A percentile compares a stretch with the other conserved stretches of the same genome.
Conservation (phyloP, 2,888 invertebrate genomes). For the Germaria angustata region DNA sequence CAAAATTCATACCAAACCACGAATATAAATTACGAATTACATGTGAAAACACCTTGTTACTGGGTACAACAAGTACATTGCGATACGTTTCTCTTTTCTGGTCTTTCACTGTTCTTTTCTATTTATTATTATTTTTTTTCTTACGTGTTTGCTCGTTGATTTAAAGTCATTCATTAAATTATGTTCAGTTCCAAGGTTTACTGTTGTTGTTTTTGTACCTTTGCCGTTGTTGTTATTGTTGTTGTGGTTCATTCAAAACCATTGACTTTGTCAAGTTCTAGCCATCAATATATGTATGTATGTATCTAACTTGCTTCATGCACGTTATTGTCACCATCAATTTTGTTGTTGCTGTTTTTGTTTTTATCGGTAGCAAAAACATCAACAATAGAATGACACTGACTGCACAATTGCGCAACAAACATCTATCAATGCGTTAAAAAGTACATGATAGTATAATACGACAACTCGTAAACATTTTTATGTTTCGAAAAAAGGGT, state of each 20-base stretch:
- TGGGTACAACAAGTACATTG: not conserved
- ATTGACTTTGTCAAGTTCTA: conserved; percentile 43
- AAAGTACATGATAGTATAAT: conserved; percentile 3
- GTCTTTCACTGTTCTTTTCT: not conserved
- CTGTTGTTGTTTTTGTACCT: conserved; percentile 22
- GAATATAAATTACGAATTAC: conserved; percentile 67
- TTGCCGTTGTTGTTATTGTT: not conserved
- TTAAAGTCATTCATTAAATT: conserved; percentile 66
- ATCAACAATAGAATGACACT: conserved; percentile 17
- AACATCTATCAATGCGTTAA: conserved; percentile 29
- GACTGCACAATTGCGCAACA: conserved; percentile 33
- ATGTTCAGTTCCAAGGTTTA: conserved; percentile 31
- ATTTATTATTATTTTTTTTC: not conserved
- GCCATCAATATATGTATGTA: conserved; percentile 21
- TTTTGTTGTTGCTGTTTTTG: not conserved
- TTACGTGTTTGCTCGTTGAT: conserved; percentile 12
- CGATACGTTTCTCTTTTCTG: conserved; percentile 18
- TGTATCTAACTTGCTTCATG: not conserved
- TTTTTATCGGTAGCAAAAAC: conserved; percentile 11
- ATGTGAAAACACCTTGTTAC: conserved; percentile 64
- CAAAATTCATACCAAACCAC: conserved; percentile 66
- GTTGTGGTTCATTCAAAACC: conserved; percentile 44
- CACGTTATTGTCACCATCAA: conserved; percentile 1
- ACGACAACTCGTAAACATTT: conserved; percentile 32
- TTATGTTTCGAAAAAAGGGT: not conserved